Base-by-base conservation (phyloP, 2,888 invertebrate species). In the Psylliodes chrysocephalus region DNA sequence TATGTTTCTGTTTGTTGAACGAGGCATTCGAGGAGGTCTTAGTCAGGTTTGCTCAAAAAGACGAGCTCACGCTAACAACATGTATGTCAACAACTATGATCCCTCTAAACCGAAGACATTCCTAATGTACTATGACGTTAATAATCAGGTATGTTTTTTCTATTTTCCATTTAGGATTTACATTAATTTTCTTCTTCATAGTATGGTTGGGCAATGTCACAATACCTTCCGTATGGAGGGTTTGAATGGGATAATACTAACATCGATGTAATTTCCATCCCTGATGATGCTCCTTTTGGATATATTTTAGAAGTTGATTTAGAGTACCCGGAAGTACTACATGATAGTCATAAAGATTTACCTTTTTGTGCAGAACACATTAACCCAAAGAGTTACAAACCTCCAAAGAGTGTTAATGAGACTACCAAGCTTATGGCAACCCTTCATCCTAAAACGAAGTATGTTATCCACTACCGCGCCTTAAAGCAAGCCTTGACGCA, bases 1-100 rank as follows among this genome's bases (percentile, higher is more conserved):
- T n/a, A n/a, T n/a, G n/a, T n/a, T n/a, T n/a, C n/a, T n/a, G n/a
- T n/a, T n/a, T n/a, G n/a, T n/a, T n/a, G n/a, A n/a, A n/a, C n/a
- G n/a, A n/a, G n/a, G n/a, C n/a, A n/a, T n/a, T n/a, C n/a, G n/a
- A n/a, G n/a, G n/a, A n/a, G n/a, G n/a, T n/a, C n/a, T n/a, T n/a
- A n/a, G n/a, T n/a, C n/a, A n/a, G n/a, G n/a, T n/a, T n/a, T n/a
- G n/a, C n/a, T n/a, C n/a, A n/a, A n/a, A n/a, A n/a, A n/a, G n/a
- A n/a, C n/a, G n/a, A n/a, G n/a, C n/a, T n/a, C n/a, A n/a, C n/a
- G n/a, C n/a, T n/a, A 33, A 33, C 35, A 35, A 35, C 10, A n/a
- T 2, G 14, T 81, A 78, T 63, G 69, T 81, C 60, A 3, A 17
- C 33, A 53, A 63, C 0, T 80, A 72, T 67, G 64, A 81, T 71